Percentiles rank a stretch among this genome's conserved stretches.
Conservation (phyloP, 1,140 invertebrate genomes). For the Tenebrio molitor region DNA sequence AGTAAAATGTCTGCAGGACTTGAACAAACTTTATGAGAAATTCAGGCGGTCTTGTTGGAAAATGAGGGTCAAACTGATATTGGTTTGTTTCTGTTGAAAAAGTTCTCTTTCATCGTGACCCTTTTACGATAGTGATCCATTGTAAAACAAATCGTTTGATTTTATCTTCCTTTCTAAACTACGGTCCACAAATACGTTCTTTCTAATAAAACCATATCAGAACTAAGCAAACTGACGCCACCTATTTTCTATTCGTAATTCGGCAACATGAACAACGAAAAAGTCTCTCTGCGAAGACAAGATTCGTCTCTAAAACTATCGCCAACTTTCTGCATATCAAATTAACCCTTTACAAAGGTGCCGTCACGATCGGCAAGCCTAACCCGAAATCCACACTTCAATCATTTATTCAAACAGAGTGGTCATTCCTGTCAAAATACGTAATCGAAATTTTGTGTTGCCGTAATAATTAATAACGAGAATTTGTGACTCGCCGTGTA, state of each 20-base stretch:
- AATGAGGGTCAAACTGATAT: constrained; percentile 5
- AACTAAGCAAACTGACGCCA: neutral
- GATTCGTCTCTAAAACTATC: neutral
- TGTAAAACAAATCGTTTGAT: neutral
- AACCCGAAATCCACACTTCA: neutral
- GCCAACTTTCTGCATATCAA: neutral
- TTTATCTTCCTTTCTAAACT: neutral
- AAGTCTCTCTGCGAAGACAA: neutral
- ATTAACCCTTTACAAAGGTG: neutral
- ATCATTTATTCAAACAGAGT: neutral
- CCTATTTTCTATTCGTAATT: too few species aligned
- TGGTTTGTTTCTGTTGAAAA: neutral
- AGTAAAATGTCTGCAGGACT: neutral
- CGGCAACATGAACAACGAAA: too few species aligned
- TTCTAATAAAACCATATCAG: too few species aligned
- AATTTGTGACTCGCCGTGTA: too few species aligned
- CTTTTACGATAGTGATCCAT: neutral
- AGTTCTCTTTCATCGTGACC: neutral
- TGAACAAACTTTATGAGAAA: neutral
- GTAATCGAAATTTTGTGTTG: too few species aligned
- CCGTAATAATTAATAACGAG: too few species aligned
- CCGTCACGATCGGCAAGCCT: neutral
- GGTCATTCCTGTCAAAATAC: neutral
- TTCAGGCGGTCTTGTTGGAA: neutral
- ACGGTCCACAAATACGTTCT: too few species aligned